Percentiles rank a stretch among this genome's conserved stretches.
phyloP scores from a whole-genome alignment of 2,797 vertebrate genomes.

The Mallotus villosus region DNA sequence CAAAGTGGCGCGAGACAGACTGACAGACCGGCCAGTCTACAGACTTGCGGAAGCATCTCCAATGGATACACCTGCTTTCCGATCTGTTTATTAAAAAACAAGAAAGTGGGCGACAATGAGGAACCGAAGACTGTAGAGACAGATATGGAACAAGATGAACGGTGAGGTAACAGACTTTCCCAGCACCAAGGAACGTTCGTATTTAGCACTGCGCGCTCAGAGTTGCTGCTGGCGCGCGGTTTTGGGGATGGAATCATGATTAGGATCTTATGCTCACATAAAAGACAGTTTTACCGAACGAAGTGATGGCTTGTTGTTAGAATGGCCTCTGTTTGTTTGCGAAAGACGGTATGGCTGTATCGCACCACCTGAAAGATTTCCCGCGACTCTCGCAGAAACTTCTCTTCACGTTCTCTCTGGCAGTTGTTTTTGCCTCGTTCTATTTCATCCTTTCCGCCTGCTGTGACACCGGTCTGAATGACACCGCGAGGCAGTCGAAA shows the following conservation, averaged over 20 bases:
- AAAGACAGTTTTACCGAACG: background rate
- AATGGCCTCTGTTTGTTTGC: constrained; percentile 12
- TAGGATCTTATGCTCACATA: background rate
- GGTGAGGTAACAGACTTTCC: background rate
- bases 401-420: constrained; percentile 36
- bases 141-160: background rate
- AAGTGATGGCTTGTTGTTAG: background rate
- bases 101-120: no score
- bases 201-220: background rate
- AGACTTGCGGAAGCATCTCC: background rate
- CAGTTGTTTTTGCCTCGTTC: constrained; percentile 29
- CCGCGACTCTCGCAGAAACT: constrained; percentile 37
- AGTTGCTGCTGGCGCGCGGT: constrained; percentile 1
- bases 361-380: constrained; percentile 15
- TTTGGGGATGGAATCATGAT: background rate
- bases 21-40: background rate
- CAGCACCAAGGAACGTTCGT: background rate
- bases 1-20: background rate
- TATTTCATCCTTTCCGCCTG: constrained; percentile 33
- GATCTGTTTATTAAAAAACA: no score
- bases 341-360: constrained; percentile 29
- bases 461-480: constrained; percentile 28
- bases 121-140: no score
- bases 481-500: constrained; percentile 8
- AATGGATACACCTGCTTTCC: background rate